Conservation (phyloP, 2,888 invertebrate genomes). For the Auanema sp. region DNA sequence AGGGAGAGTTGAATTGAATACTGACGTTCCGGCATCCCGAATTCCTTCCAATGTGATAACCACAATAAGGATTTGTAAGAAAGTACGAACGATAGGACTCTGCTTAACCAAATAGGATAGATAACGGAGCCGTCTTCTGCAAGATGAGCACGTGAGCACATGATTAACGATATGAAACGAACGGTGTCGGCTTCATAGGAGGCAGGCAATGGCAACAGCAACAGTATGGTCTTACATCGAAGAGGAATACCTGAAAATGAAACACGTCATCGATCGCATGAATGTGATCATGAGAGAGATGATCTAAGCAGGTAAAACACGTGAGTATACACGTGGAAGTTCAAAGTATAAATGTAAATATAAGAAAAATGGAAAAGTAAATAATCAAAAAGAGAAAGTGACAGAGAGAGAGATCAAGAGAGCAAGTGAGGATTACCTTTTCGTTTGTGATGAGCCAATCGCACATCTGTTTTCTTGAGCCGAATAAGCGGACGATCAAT, state of each 20-base stretch:
- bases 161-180: conserved; percentile 3
- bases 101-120: conserved; percentile 17
- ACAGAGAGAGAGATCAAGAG: not conserved
- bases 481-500: conserved; percentile 21
- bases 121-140: not conserved
- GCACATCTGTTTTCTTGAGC: conserved; percentile 16
- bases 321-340: too few species aligned
- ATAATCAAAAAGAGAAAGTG: not conserved
- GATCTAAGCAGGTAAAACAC: not conserved
- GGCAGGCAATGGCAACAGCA: conserved; percentile 26
- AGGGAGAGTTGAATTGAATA: not conserved
- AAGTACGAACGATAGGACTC: conserved; percentile 22
- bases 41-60: conserved; percentile 21
- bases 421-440: conserved; percentile 13
- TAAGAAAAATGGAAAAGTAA: not conserved
- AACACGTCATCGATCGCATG: not conserved
- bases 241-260: conserved; percentile 17
- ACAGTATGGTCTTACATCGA: conserved; percentile 21
- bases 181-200: conserved; percentile 18
- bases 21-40: conserved; percentile 19
- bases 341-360: not conserved
- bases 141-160: not conserved
- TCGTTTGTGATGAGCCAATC: conserved; percentile 22
- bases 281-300: not conserved
- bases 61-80: conserved; percentile 21